Percentiles rank a stretch among this genome's conserved stretches.
Evolutionary conservation across 2,888 invertebrate genomes (phyloP).

Genomic region (Xanthostigma xanthostigma): DNA sequence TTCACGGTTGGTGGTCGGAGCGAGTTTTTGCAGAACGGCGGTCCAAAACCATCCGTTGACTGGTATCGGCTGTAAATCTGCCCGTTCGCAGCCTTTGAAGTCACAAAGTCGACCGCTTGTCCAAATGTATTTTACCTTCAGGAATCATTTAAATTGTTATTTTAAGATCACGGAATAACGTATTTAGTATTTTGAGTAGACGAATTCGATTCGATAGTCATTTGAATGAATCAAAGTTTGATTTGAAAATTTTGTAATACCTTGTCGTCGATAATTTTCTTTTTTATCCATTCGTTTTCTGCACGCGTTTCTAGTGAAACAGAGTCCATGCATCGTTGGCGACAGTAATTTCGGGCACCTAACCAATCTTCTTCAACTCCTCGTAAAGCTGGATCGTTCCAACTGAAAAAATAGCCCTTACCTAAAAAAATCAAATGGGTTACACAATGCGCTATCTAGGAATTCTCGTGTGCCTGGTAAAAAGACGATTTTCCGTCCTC

Average conservation of each 20-base stretch:
- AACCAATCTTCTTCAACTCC: slow-evolving; percentile 74
- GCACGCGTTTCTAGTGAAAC: slow-evolving; percentile 72
- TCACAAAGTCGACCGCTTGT: slow-evolving; percentile 80
- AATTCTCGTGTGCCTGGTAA: too few species aligned
- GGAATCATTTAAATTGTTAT: slow-evolving; percentile 4
- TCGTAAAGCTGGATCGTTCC: slow-evolving; percentile 61
- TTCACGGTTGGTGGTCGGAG: slow-evolving; percentile 63
- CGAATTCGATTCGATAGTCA: background rate
- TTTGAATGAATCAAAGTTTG: background rate
- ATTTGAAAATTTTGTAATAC: slow-evolving; percentile 28
- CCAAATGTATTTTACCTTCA: slow-evolving; percentile 77
- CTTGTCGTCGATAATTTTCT: slow-evolving; percentile 59
- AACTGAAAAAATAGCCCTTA: slow-evolving; percentile 76
- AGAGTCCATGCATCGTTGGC: slow-evolving; percentile 80
- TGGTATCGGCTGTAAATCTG: slow-evolving; percentile 65
- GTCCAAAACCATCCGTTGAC: slow-evolving; percentile 91
- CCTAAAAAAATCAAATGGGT: slow-evolving; percentile 25
- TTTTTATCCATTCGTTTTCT: slow-evolving; percentile 79
- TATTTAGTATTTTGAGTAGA: background rate
- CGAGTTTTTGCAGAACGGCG: slow-evolving; percentile 69
- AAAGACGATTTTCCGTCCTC: too few species aligned
- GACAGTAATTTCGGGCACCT: slow-evolving; percentile 70
- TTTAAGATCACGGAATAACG: background rate
- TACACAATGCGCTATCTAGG: slow-evolving; percentile 6
- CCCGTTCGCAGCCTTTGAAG: slow-evolving; percentile 77